Conservation (phyloP, 2,888 invertebrate genomes). For the Ectemnius continuus region DNA sequence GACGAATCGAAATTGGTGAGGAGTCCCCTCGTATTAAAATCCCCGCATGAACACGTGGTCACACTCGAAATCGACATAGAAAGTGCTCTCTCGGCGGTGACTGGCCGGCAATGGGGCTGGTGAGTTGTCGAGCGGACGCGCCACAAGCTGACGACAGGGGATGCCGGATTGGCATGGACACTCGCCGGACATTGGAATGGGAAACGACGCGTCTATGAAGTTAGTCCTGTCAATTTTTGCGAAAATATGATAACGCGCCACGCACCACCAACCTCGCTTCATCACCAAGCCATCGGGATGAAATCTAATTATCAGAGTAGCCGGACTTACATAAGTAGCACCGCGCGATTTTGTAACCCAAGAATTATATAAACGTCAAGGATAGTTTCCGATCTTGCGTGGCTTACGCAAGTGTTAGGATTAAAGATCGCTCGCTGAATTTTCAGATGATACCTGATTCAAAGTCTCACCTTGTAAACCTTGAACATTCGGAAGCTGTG, state of each 20-base stretch:
- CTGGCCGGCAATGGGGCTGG: conserved; percentile 6
- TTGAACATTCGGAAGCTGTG: too few species aligned
- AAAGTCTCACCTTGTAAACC: too few species aligned
- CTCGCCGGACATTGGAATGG: conserved; percentile 62
- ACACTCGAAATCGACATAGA: conserved; percentile 40
- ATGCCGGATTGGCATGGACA: conserved; percentile 35
- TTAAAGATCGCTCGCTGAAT: too few species aligned
- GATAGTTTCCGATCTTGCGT: background rate
- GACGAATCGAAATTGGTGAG: conserved; percentile 41
- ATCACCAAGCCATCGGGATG: background rate
- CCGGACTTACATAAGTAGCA: background rate
- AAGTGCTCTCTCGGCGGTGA: conserved; percentile 49
- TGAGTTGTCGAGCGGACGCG: conserved; percentile 19
- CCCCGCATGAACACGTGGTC: conserved; percentile 38
- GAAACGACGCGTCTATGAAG: conserved; percentile 47
- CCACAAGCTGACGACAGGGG: conserved; percentile 13
- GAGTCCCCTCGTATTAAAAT: conserved; percentile 24
- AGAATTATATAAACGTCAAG: background rate
- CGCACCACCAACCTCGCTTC: conserved; percentile 50
- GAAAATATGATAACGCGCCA: conserved; percentile 49
- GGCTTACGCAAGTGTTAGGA: background rate
- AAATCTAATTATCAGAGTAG: background rate
- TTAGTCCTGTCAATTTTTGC: conserved; percentile 18
- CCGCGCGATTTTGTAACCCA: background rate
- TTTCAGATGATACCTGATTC: too few species aligned